Base-by-base conservation (phyloP, 2,113 vertebrate genomes). In the Crotalus helleri region DNA sequence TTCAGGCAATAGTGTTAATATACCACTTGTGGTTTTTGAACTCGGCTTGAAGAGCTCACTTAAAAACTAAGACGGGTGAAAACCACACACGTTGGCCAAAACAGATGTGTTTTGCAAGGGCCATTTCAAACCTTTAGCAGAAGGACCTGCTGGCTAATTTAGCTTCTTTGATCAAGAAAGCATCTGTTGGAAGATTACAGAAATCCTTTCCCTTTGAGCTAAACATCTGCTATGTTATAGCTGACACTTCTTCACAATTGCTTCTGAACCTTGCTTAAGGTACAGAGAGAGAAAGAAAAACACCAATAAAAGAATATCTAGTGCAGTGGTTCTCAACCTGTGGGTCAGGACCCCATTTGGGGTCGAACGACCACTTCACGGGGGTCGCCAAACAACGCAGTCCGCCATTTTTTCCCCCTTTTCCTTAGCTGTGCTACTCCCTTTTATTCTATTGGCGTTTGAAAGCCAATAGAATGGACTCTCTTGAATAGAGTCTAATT, bases 111-210 rank as follows among this genome's bases (percentile, higher is more conserved):
- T 92, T 58, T 9, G 4, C 15, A 33, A 15, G 49, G 11, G 39
- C 88, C 89, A 93, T 91, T 93, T 55, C 69, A 86, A 24, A n/a
- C 51, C 55, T 90, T 93, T 53, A 92, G 69, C 88, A 90, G 88
- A 93, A 93, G 92, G 88, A 85, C 92, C 88, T 93, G 92, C 85
- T 94, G 94, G 49, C 92, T 93, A 92, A 89, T 92, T 93, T 85
- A 46, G 69, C 81, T 46, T 3, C 92, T 93, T 90, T 29, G 10
- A 87, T 93, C 26, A 85, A 93, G 94, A 94, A 94, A 81, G 39
- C 93, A 15, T 92, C 1, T 3, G 86, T 5, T 29, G 87, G 49
- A 81, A 95, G 92, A 23, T 69, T 15, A 4, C 24, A 94, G 92
- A 92, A 90, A 91, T 85, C 61, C 69, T 92, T 9, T 57, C 91